A percentile compares a stretch with the other conserved stretches of the same genome.
Conservation (phyloP, 2,113 vertebrate genomes). For the Phodopus roborovskii region DNA sequence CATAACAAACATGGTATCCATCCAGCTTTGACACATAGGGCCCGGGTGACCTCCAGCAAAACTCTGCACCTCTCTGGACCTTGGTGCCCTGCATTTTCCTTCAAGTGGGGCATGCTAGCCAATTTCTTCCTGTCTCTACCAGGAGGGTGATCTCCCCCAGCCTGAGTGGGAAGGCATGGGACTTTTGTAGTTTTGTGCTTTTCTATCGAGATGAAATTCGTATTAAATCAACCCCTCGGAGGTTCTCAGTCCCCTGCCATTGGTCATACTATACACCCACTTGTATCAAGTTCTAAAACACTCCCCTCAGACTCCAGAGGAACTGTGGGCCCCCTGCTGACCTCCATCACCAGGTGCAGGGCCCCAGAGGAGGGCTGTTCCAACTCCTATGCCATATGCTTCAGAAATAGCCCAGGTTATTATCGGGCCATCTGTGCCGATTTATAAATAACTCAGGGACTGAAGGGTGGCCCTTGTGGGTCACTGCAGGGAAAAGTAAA, state of each 20-base stretch:
- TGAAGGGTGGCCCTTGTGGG: not conserved
- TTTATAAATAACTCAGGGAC: conserved; percentile 18
- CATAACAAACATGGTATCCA: not conserved
- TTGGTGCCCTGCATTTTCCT: not conserved
- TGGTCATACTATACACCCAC: not conserved
- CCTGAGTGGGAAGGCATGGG: not conserved
- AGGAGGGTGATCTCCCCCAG: not conserved
- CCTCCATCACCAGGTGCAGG: too few relatives aligned
- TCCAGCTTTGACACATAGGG: not conserved
- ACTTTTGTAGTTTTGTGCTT: not conserved
- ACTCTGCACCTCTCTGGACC: not conserved
- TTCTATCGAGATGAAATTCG: not conserved
- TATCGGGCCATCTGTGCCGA: not conserved
- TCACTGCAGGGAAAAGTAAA: not conserved
- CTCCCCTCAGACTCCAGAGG: not conserved
- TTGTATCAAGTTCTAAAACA: not conserved
- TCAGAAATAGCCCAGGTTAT: conserved; percentile 48
- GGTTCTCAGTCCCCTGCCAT: not conserved
- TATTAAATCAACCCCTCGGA: not conserved
- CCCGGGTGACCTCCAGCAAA: conserved; percentile 7
- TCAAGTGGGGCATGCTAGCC: not conserved
- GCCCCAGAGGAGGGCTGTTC: not conserved
- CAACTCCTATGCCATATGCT: not conserved
- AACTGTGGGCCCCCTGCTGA: not conserved
- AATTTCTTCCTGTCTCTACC: not conserved